A percentile compares a stretch with the other conserved stretches of the same genome.
These are phyloP conservation scores for Pseudomyrmex cubaensis DNA, from an alignment of 1,140 invertebrate genomes.

Conservation along the genomic window DNA sequence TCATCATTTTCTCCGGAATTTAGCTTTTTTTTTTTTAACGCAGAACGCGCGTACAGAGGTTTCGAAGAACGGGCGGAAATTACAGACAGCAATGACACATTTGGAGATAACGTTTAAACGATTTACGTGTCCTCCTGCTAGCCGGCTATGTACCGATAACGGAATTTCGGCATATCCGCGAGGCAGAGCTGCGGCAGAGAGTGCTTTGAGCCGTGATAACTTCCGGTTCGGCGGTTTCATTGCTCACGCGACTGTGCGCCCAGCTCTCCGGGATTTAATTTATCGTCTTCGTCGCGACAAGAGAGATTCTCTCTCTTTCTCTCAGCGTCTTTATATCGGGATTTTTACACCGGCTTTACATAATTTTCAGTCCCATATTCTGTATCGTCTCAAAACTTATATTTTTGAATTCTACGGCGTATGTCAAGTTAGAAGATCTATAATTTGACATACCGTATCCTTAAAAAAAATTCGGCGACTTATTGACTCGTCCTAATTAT, in stretches of 20 bases:
- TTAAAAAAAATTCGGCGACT: background rate
- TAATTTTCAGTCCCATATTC: no score
- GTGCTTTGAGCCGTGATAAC: slow-evolving; percentile 71
- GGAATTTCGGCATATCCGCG: slow-evolving; percentile 65
- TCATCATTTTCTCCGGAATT: background rate
- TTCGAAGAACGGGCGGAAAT: background rate
- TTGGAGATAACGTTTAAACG: slow-evolving; percentile 53
- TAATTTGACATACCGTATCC: background rate
- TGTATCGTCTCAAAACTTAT: no score
- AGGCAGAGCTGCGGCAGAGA: slow-evolving; percentile 53
- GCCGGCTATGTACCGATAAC: slow-evolving; percentile 52
- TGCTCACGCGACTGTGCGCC: slow-evolving; percentile 68
- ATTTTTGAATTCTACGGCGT: no score
- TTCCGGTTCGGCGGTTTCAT: slow-evolving; percentile 75
- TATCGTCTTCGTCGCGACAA: slow-evolving; percentile 66
- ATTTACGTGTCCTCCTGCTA: slow-evolving; percentile 60
- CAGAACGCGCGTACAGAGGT: background rate
- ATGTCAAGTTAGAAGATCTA: background rate
- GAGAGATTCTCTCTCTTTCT: slow-evolving; percentile 17
- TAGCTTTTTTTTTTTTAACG: background rate
- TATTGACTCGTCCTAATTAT: background rate
- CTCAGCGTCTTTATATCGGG: background rate
- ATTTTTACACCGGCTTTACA: no score
- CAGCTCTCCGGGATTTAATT: slow-evolving; percentile 72
- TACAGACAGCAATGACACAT: slow-evolving; percentile 20